These are phyloP conservation scores for Tethea ocularis DNA, from an alignment of 2,888 invertebrate genomes.

Conservation along the genomic window DNA sequence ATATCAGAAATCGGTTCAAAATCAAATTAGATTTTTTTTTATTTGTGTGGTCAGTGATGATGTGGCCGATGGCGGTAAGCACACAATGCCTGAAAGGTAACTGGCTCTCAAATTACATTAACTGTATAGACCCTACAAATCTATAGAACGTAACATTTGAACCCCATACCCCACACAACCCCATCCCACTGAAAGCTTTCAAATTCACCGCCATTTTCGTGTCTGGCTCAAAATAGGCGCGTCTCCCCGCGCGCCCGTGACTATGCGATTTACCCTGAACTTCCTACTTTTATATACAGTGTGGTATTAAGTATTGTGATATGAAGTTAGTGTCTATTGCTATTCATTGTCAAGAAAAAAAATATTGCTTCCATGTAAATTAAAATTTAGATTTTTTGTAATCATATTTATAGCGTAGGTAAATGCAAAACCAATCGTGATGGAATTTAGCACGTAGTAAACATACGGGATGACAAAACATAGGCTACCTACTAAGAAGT, in stretches of 20 bases:
- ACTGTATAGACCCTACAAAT: background rate
- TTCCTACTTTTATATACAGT: constrained; percentile 23
- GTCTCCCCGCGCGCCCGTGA: constrained; percentile 17
- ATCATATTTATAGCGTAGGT: no score
- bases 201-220: constrained; percentile 35
- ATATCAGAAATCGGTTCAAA: no score
- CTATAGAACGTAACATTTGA: constrained; percentile 15
- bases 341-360: background rate
- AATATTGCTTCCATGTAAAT: no score
- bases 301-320: constrained; percentile 18
- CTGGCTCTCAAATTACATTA: background rate
- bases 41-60: no score
- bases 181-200: constrained; percentile 20
- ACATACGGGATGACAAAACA: no score
- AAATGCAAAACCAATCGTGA: no score
- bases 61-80: no score
- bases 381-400: no score
- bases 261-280: constrained; percentile 21
- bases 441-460: no score
- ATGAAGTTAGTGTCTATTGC: background rate
- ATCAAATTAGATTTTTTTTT: no score
- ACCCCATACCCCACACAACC: constrained; percentile 18
- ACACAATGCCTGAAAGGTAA: no score
- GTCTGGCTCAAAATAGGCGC: constrained; percentile 46
- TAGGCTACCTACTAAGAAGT: no score